A percentile compares a stretch with the other conserved stretches of the same genome.
Evolutionary conservation across 30 jellyfish, hydroid and myxozoan genomes (phyloP).

Genomic region (Calvadosia cruxmelitensis): DNA sequence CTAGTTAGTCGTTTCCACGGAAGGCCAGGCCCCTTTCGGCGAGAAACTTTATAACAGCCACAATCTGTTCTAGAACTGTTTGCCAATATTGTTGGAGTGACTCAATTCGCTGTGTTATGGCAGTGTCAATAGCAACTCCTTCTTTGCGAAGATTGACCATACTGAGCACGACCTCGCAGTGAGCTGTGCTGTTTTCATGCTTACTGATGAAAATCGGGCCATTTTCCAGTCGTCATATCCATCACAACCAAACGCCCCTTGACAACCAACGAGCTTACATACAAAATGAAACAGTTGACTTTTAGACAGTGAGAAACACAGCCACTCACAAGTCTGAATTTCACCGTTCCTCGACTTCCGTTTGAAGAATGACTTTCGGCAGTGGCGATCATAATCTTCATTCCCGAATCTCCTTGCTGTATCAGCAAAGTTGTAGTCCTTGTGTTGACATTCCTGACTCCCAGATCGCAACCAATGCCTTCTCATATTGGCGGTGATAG

Average conservation of each 20-base stretch:
- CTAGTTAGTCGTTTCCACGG: slow-evolving; percentile 29
- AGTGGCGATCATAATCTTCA: slow-evolving; percentile 3
- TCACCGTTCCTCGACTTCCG: slow-evolving; percentile 24
- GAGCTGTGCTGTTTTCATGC: too few species aligned
- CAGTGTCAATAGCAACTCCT: too few species aligned
- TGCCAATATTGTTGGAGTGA: slow-evolving; percentile 23
- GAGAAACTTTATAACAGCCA: slow-evolving; percentile 31
- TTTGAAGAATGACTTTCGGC: slow-evolving; percentile 21
- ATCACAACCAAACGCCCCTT: too few species aligned
- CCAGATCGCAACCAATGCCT: too few species aligned
- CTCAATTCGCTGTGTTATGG: slow-evolving; percentile 14
- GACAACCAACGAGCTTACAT: slow-evolving; percentile 25
- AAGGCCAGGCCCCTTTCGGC: slow-evolving; percentile 36
- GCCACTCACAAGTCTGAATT: slow-evolving; percentile 22
- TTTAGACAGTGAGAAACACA: slow-evolving; percentile 40
- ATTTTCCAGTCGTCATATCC: too few species aligned
- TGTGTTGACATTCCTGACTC: too few species aligned
- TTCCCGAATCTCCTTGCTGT: too few species aligned
- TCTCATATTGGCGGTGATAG: too few species aligned
- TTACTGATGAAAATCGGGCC: too few species aligned
- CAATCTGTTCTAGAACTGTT: slow-evolving; percentile 17
- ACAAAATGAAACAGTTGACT: slow-evolving; percentile 25
- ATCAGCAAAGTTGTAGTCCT: too few species aligned
- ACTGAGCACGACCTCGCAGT: too few species aligned
- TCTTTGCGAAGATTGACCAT: too few species aligned